Evolutionary conservation across 1,140 invertebrate species (phyloP), one percentile per base, ranked within the genome.

Genomic region (Leptoteleia sp.): DNA sequence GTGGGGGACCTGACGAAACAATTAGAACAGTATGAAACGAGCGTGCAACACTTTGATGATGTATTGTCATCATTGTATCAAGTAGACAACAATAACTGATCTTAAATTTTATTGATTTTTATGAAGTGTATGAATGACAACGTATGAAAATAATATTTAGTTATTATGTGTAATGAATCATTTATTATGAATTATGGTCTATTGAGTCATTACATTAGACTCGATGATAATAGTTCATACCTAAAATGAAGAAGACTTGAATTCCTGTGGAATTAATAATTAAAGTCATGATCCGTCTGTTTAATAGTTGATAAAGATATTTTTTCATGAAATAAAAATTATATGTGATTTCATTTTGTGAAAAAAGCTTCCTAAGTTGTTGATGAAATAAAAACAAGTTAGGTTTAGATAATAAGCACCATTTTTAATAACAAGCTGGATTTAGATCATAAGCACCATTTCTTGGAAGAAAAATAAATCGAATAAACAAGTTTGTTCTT

Each of bases 1-100:
- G 89, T 94, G 8, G 91, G 92, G 35, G 93, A 94, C 80, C 87
- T 96, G 4, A 92, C 93, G 1, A 91, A 92, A 80, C 94, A 95
- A 82, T 82, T 96, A 54, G 92, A 94, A 82, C 91, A 90, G 40
- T 96, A 94, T 83, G 95, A 96, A 87, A 92, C 91, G 1, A 93
- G 93, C 79, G 90, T 94, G 81, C 91, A 92, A 37, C 93, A 93
- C 64, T 96, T 94, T 85, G 94, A 96, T 81, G 91, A 93, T 73
- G 85, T 94, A 84, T 88, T 95, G 61, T 92, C 91, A 62, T 91
- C 92, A 16, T 83, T 94, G 15, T 93, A 92, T 85, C 86, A 90
- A 78, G 84, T 85, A 27, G 91, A 92, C 27, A 91, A 91, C 72
- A 90, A 91, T 80, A 91, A 91, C 76, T 90, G 81, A 89, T 55